Evolutionary conservation across 2,888 invertebrate species (phyloP).

Genomic region (Drosophila incognita): DNA sequence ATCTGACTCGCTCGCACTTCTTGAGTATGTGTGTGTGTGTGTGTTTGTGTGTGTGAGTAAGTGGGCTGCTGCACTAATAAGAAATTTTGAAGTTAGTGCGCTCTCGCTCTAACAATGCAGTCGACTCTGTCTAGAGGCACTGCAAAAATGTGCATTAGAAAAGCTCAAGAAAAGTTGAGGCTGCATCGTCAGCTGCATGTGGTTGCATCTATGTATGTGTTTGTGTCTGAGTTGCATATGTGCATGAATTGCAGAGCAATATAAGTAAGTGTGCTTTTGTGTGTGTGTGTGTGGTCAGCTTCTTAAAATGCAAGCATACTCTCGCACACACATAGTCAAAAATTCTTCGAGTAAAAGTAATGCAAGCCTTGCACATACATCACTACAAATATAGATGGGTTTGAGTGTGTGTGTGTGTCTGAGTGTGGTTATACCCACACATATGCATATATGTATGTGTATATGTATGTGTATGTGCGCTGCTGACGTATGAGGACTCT

Average conservation of each 20-base stretch:
- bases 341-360: conserved; percentile 76
- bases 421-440: conserved; percentile 46
- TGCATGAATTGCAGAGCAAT: conserved; percentile 33
- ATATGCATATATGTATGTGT: neutral
- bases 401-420: conserved; percentile 9
- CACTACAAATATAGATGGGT: conserved; percentile 9
- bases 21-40: neutral
- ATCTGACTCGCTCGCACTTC: conserved; percentile 48
- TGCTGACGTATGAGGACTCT: conserved; percentile 75
- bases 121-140: conserved; percentile 72
- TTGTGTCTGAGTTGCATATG: conserved; percentile 37
- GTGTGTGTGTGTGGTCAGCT: conserved; percentile 10
- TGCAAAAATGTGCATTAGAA: conserved; percentile 80
- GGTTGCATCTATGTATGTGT: conserved; percentile 36
- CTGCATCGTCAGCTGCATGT: conserved; percentile 35
- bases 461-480: conserved; percentile 3
- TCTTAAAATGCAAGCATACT: conserved; percentile 20
- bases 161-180: conserved; percentile 72
- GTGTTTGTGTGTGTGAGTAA: neutral
- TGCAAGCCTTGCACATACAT: conserved; percentile 47
- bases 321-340: conserved; percentile 46
- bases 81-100: conserved; percentile 67
- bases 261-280: conserved; percentile 40
- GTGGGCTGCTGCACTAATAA: conserved; percentile 62
- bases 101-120: conserved; percentile 69